Percentiles rank a stretch among this genome's conserved stretches.
Evolutionary conservation across 2,113 vertebrate species (phyloP).

Genomic region (Bubo scandiacus): DNA sequence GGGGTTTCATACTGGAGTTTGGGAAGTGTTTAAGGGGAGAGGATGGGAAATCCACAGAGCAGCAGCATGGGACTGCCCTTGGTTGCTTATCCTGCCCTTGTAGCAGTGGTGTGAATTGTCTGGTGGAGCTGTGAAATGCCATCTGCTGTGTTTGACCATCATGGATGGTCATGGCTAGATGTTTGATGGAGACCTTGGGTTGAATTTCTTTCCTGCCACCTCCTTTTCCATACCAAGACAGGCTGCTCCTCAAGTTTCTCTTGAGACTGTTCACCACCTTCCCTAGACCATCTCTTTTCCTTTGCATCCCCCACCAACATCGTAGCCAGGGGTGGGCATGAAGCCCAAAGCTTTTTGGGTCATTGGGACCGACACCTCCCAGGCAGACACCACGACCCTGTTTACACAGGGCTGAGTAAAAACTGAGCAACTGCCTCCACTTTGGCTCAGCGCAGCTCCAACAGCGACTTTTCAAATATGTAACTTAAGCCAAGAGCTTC

Average conservation of each 20-base stretch:
- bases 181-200: background rate
- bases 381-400: background rate
- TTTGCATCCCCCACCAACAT: rapidly evolving
- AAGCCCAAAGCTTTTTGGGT: background rate
- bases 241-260: background rate
- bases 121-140: background rate
- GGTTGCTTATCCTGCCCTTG: background rate
- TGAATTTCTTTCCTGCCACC: background rate
- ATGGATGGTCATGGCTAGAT: rapidly evolving
- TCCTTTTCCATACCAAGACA: background rate
- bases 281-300: background rate
- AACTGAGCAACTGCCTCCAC: background rate
- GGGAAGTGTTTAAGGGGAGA: background rate
- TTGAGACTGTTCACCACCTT: background rate
- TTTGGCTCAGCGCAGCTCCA: background rate
- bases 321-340: background rate
- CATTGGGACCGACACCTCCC: background rate
- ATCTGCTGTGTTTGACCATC: background rate
- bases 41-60: background rate
- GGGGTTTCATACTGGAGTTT: background rate
- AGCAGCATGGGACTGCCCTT: background rate
- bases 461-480: rapidly evolving
- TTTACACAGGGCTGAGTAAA: background rate
- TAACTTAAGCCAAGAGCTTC: background rate
- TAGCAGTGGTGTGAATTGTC: background rate